A percentile compares a stretch with the other conserved stretches of the same genome.
Evolutionary conservation across 2,113 vertebrate genomes (phyloP).

Genomic region (Nesoenas mayeri): DNA sequence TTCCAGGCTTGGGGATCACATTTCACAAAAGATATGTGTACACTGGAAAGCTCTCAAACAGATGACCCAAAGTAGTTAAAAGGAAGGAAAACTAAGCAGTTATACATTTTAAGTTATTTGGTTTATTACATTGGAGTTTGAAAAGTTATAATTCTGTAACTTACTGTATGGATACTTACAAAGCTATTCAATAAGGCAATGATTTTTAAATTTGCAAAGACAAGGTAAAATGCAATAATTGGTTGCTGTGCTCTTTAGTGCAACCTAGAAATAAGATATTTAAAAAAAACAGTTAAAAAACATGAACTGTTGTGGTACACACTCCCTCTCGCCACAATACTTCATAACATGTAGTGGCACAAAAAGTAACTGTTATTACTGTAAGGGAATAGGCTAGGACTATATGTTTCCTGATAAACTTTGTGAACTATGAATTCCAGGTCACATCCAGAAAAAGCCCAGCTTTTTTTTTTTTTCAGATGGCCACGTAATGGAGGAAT

Average conservation of each 20-base stretch:
- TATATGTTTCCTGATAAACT: not conserved
- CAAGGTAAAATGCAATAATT: not conserved
- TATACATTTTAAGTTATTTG: not conserved
- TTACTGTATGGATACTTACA: not conserved
- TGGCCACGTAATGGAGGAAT: not conserved
- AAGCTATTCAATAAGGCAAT: not conserved
- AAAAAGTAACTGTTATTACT: not conserved
- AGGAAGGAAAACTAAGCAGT: not conserved
- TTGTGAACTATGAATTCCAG: not conserved
- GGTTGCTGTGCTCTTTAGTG: not conserved
- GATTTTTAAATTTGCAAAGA: not conserved
- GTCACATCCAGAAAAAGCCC: not conserved
- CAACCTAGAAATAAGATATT: not conserved
- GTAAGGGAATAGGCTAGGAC: not conserved
- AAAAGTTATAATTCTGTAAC: not conserved
- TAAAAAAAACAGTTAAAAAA: not conserved
- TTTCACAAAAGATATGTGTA: not conserved
- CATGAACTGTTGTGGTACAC: not conserved
- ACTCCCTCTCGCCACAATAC: not conserved
- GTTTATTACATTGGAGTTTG: not conserved
- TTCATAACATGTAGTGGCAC: not conserved
- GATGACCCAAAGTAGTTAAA: not conserved
- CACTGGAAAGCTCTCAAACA: not conserved
- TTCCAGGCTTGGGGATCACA: not conserved
- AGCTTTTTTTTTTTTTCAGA: not conserved